phyloP scores from a whole-genome alignment of 2,113 vertebrate genomes.

The Colinus virginianus region DNA sequence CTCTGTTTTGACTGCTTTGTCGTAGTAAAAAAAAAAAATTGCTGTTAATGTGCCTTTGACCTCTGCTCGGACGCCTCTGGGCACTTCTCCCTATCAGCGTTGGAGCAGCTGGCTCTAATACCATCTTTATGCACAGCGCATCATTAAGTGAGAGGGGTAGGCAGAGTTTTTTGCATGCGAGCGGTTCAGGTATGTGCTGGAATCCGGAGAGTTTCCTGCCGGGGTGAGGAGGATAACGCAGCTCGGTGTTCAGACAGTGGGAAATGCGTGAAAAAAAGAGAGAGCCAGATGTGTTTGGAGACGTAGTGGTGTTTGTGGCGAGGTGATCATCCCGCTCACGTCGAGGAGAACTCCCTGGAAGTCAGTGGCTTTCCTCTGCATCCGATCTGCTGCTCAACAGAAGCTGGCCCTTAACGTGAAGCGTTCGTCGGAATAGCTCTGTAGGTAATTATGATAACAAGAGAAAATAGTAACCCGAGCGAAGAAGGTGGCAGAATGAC shows the following conservation, averaged over 20 bases:
- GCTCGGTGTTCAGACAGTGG: not conserved
- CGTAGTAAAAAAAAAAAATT: not conserved
- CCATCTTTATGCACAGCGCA: not conserved
- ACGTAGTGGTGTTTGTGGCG: not conserved
- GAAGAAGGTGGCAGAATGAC: not conserved
- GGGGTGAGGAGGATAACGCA: not conserved
- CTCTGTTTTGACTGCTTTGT: not conserved
- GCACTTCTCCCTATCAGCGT: not conserved
- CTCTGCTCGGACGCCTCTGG: not conserved
- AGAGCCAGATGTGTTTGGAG: not conserved
- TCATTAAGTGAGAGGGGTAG: not conserved
- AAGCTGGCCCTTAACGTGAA: not conserved
- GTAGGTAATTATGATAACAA: not conserved
- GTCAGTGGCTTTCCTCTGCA: conserved; percentile 27
- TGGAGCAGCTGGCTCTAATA: conserved; percentile 31
- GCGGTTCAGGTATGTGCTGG: conserved; percentile 7
- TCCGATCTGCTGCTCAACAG: not conserved
- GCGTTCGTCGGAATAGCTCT: not conserved
- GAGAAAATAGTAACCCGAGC: not conserved
- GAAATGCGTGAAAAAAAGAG: not conserved
- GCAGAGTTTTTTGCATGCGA: not conserved
- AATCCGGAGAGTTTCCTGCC: not conserved
- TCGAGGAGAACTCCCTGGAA: conserved; percentile 43
- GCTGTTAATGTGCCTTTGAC: not conserved
- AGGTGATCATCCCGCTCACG: not conserved